Conservation (phyloP, 2,797 vertebrate genomes). For the Schizopygopsis malacanthus region DNA sequence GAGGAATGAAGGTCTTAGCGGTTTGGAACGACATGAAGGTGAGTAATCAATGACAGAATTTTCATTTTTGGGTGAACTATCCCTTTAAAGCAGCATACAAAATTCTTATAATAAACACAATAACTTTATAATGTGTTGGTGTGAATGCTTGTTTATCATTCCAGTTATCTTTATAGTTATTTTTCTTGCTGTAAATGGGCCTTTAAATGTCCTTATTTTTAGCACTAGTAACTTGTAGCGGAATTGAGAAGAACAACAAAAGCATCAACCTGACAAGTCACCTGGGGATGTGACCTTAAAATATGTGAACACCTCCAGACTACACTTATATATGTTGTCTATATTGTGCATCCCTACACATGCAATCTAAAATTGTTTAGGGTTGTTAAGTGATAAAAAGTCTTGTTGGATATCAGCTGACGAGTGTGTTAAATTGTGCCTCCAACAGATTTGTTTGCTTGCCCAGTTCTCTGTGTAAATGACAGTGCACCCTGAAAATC, state of each 20-base stretch:
- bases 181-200: not conserved
- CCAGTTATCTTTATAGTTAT: not conserved
- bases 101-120: not conserved
- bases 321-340: not conserved
- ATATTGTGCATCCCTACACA: not conserved
- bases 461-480: conserved; percentile 18
- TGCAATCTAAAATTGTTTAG: not conserved
- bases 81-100: not conserved
- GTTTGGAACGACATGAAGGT: too few species aligned
- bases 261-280: not conserved
- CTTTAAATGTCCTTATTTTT: not conserved
- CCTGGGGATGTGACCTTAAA: not conserved
- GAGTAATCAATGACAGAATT: too few species aligned
- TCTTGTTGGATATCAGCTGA: conserved; percentile 7
- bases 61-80: not conserved
- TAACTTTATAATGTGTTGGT: not conserved
- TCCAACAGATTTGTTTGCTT: conserved; percentile 3
- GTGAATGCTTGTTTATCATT: not conserved
- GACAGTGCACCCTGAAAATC: conserved; percentile 25
- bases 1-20: too few species aligned
- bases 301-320: too few species aligned
- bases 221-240: too few species aligned
- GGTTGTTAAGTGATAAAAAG: not conserved
- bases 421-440: not conserved
- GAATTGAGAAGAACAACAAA: conserved; percentile 15